A percentile compares a stretch with the other conserved stretches of the same genome.
These are phyloP conservation scores for Diuraphis noxia DNA, from an alignment of 1,140 invertebrate species.

Conservation along the genomic window DNA sequence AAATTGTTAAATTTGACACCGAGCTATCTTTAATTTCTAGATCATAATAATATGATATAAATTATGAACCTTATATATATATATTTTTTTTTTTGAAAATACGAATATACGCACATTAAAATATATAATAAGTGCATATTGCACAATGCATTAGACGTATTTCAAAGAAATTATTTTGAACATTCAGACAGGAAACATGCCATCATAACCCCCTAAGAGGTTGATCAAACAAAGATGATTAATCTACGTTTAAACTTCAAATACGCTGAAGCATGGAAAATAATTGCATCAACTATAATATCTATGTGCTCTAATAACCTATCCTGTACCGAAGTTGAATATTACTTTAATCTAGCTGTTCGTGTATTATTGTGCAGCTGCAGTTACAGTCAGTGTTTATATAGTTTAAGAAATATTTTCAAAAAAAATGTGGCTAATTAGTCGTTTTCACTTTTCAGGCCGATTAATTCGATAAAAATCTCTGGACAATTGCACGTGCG, in stretches of 20 bases:
- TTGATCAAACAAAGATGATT: background rate
- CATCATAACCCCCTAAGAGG: background rate
- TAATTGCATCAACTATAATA: background rate
- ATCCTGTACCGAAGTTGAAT: background rate
- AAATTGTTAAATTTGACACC: background rate
- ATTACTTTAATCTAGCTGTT: background rate
- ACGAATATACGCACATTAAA: background rate
- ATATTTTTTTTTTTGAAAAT: too few relatives aligned
- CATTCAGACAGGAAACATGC: background rate
- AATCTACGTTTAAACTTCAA: background rate
- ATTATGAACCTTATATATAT: too few relatives aligned
- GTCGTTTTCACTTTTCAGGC: background rate
- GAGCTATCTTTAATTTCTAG: background rate
- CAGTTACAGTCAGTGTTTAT: background rate
- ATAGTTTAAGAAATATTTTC: background rate
- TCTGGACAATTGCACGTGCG: background rate
- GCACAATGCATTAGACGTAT: too few relatives aligned
- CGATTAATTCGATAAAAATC: background rate
- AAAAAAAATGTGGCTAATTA: background rate
- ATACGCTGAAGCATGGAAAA: background rate
- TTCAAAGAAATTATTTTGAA: background rate
- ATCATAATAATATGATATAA: background rate
- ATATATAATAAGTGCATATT: background rate
- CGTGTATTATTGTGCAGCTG: background rate
- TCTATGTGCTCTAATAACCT: conserved; percentile 21